Evolutionary conservation across 2,113 vertebrate species (phyloP), one percentile per base, ranked within the genome.

Genomic region (Rhinopomastus cyanomelas): DNA sequence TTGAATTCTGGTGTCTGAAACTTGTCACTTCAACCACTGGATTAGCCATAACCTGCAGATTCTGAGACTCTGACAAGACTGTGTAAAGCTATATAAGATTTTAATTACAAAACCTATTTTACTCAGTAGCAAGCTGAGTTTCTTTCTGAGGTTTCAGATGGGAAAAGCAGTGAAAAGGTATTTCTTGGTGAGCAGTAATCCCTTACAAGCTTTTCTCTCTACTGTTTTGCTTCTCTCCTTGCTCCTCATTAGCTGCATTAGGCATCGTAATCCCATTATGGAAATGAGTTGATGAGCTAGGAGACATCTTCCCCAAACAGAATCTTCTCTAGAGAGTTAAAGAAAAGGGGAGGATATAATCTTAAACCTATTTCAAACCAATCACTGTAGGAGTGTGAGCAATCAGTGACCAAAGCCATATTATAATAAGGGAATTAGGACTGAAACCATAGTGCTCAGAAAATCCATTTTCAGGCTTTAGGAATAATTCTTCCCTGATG

Each of bases 401-500:
- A 75, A 60, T 18, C n/a, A 52, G 77, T 93, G 88, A 72, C 90
- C 91, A 79, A 71, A 93, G 57, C 16, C 32, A 27, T 12, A 36
- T 77, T 83, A 74, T 71, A 91, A 94, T 71, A 66, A 88, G 36
- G 67, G 68, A 94, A 87, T 95, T 94, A 94, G 82, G 68, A 59
- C 18, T 53, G 73, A 92, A 94, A 92, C 83, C 48, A 22, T 9
- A 27, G 74, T 42, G 72, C 92, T 92, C 67, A 75, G 71, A 88
- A 95, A 96, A 95, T 95, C 83, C n/a, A 0, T 91, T 96, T 95
- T 94, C 80, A 65, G 78, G 87, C 57, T 92, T 92, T 72, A 94
- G 61, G 80, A 93, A 85, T 76, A 91, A 96, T 88, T 92, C 67
- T 96, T 92, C 88, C 88, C 92, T 53, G 27, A 94, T 82, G 94